A percentile compares a stretch with the other conserved stretches of the same genome.
phyloP scores from a whole-genome alignment of 2,888 invertebrate species.

The Hecatera dysodea region DNA sequence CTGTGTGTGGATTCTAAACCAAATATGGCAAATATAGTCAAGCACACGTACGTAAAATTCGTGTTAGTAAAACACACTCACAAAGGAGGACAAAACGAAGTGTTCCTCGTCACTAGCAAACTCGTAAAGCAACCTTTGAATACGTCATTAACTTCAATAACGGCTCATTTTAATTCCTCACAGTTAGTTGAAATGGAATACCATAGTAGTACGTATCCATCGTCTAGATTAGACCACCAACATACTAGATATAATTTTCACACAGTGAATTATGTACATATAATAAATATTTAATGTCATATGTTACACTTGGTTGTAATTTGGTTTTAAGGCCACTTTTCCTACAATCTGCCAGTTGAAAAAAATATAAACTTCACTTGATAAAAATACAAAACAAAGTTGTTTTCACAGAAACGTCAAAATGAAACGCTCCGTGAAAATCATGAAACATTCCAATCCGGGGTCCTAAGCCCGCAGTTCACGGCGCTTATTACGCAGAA shows the following conservation, averaged over 20 bases:
- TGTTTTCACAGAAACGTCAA: conserved; percentile 3
- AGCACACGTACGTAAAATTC: background rate
- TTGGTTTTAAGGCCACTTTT: background rate
- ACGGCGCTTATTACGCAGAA: conserved; percentile 30
- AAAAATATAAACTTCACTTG: background rate
- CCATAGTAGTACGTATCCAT: too few species aligned
- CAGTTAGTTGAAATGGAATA: background rate
- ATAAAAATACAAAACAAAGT: background rate
- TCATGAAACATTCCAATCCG: conserved; percentile 16
- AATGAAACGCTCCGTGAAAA: conserved; percentile 1
- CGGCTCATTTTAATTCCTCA: background rate
- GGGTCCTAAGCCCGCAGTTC: background rate
- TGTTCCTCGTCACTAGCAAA: too few species aligned
- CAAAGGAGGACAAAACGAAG: too few species aligned
- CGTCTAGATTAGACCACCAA: too few species aligned
- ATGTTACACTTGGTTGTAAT: too few species aligned
- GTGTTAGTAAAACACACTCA: background rate
- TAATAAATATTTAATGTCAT: too few species aligned
- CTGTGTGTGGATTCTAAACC: background rate
- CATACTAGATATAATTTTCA: too few species aligned
- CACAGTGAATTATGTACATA: too few species aligned
- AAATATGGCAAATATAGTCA: background rate
- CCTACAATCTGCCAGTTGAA: background rate
- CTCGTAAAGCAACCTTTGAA: background rate
- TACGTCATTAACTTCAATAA: background rate